Base-by-base conservation (phyloP, 2,797 vertebrate genomes). In the Echiichthys vipera region DNA sequence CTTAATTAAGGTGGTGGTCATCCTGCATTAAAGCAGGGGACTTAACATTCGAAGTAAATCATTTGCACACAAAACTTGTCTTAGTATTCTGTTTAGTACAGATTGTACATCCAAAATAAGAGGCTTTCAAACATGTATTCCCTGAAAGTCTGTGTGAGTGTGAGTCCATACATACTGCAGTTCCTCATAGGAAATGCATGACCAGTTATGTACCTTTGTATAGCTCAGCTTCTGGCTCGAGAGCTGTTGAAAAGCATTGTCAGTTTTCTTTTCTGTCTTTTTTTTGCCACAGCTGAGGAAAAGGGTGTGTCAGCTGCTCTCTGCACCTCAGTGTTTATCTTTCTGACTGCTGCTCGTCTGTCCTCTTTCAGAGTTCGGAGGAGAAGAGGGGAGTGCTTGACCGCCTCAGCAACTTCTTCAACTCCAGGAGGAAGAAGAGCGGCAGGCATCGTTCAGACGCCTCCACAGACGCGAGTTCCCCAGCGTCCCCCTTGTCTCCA, bases 391-490 rank as follows among this genome's bases (percentile, higher is more conserved):
- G 92, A 4, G 2, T 95, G 75, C 4, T 95, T 0, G 78, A 74
- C 29, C 94, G 95, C 7, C 32, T 96, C 14, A 85, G 72, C 73
- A 91, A 29, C 51, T 91, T 95, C 68, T 94, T 96, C 75, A 74
- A 1, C 29, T 74, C 80, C 36, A 93, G 34, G 69, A 88, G 39
- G 27, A 94, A 45, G 73, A 94, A 89, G 59, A 90, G 84, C 83
- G 59, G 63, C 27, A 85, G 59, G 46, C 73, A 78, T 2, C 29
- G 59, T 13, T 92, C 91, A 1, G 84, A 85, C 3, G 39, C 69
- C 14, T 87, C 77, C 9, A 45, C 71, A 3, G 81, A 79, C 55
- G 36, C 18, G 0, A 46, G 18, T 13, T 56, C 58, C 8, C 73
- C 84, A 0, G 5, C 67, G 0, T 85, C 91, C 49, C 89, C 90